These are phyloP conservation scores for Pteria penguin DNA, from an alignment of 2,888 invertebrate species.

Conservation along the genomic window DNA sequence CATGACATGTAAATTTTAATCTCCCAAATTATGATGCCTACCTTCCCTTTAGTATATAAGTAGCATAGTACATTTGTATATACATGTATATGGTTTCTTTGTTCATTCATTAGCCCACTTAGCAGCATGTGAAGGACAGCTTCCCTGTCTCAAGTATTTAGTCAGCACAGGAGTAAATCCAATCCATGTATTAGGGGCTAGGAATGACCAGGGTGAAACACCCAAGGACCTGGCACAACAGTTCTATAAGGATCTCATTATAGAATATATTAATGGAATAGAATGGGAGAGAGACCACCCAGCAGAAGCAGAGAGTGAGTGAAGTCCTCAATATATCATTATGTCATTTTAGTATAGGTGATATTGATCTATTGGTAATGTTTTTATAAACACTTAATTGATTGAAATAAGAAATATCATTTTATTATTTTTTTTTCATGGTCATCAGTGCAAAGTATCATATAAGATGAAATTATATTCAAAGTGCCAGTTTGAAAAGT, in stretches of 20 bases:
- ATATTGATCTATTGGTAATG: too few relatives aligned
- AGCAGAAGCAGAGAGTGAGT: slow-evolving; percentile 79
- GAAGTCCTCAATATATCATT: too few relatives aligned
- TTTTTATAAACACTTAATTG: too few relatives aligned
- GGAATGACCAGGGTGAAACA: slow-evolving; percentile 81
- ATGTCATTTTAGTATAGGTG: too few relatives aligned
- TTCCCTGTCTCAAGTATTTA: slow-evolving; percentile 79
- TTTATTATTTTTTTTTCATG: too few relatives aligned
- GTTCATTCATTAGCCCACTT: slow-evolving; percentile 73
- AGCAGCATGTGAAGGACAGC: slow-evolving; percentile 79
- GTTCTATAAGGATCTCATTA: slow-evolving; percentile 79
- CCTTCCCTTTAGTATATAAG: too few relatives aligned
- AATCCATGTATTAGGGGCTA: slow-evolving; percentile 74
- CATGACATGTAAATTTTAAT: too few relatives aligned
- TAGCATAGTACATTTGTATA: not conserved
- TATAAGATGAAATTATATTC: too few relatives aligned
- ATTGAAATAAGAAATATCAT: too few relatives aligned
- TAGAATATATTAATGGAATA: slow-evolving; percentile 79
- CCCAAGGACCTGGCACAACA: slow-evolving; percentile 79
- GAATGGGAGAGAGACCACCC: slow-evolving; percentile 80
- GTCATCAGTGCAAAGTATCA: too few relatives aligned
- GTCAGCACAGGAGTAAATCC: slow-evolving; percentile 74
- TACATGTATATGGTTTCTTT: not conserved
- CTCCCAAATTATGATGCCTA: too few relatives aligned
- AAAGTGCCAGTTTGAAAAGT: too few relatives aligned